Evolutionary conservation across 2,113 vertebrate genomes (phyloP).

Genomic region (Dendropsophus ebraccatus): DNA sequence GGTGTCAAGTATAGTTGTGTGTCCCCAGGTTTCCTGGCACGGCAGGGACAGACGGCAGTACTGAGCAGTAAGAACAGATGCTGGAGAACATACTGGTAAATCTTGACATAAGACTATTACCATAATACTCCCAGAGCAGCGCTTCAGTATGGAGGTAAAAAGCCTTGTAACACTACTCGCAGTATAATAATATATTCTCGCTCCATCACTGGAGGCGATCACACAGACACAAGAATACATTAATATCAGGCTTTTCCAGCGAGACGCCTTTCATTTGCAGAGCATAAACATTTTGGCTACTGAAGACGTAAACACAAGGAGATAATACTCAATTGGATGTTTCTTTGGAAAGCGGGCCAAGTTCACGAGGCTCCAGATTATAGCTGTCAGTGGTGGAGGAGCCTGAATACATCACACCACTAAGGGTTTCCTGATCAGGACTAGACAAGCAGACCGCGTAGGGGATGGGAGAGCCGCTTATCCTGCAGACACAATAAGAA

Average conservation of each 20-base stretch:
- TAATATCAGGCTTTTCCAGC: background rate
- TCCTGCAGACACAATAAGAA: background rate
- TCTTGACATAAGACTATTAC: background rate
- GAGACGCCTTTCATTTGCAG: background rate
- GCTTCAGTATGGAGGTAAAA: background rate
- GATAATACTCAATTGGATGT: conserved; percentile 26
- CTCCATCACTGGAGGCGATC: background rate
- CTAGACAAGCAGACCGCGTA: background rate
- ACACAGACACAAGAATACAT: background rate
- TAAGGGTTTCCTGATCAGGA: background rate
- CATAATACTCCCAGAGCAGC: background rate
- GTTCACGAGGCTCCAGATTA: conserved; percentile 20
- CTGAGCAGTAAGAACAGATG: background rate
- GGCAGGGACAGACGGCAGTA: background rate
- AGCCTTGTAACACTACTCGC: background rate
- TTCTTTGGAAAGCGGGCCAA: conserved; percentile 11
- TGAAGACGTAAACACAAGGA: background rate
- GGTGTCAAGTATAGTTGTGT: too few species aligned
- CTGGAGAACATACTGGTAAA: background rate
- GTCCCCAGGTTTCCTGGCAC: too few species aligned
- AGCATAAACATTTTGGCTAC: conserved; percentile 8
- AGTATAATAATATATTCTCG: background rate
- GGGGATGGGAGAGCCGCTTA: background rate
- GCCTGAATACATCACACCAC: background rate
- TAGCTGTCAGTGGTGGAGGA: conserved; percentile 22